Conservation (phyloP, 2,888 invertebrate species). For the Sphaeridia pumilis region DNA sequence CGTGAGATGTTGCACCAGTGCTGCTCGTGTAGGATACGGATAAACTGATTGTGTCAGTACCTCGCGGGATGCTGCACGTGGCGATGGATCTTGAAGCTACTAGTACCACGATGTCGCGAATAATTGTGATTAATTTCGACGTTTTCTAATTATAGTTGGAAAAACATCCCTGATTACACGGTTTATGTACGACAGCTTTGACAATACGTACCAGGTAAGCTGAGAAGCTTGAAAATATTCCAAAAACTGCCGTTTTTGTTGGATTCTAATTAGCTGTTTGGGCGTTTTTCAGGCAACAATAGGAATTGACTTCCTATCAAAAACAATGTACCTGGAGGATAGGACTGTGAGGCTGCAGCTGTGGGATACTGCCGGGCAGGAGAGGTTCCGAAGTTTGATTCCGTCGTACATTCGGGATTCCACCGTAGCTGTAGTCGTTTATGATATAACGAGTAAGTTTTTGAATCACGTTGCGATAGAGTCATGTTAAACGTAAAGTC, state of each 20-base stretch:
- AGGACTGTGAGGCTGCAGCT: constrained; percentile 88
- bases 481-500: constrained; percentile 13
- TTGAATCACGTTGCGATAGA: too few relatives aligned
- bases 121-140: too few relatives aligned
- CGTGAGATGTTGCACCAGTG: too few relatives aligned
- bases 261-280: too few relatives aligned
- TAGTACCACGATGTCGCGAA: too few relatives aligned
- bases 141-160: constrained; percentile 90
- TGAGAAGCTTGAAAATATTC: too few relatives aligned
- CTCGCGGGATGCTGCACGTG: too few relatives aligned
- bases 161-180: constrained; percentile 98
- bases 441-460: constrained; percentile 94
- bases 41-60: too few relatives aligned
- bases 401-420: constrained; percentile 98
- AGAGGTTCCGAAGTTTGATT: constrained; percentile 70
- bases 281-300: constrained; percentile 94
- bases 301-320: constrained; percentile 98
- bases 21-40: too few relatives aligned
- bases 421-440: constrained; percentile 96
- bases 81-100: too few relatives aligned
- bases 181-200: constrained; percentile 99
- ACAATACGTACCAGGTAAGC: constrained; percentile 97
- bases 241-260: too few relatives aligned
- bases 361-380: constrained; percentile 79
- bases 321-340: constrained; percentile 99